Evolutionary conservation across 2,113 vertebrate genomes (phyloP).

Genomic region (Ptilonorhynchus violaceus): DNA sequence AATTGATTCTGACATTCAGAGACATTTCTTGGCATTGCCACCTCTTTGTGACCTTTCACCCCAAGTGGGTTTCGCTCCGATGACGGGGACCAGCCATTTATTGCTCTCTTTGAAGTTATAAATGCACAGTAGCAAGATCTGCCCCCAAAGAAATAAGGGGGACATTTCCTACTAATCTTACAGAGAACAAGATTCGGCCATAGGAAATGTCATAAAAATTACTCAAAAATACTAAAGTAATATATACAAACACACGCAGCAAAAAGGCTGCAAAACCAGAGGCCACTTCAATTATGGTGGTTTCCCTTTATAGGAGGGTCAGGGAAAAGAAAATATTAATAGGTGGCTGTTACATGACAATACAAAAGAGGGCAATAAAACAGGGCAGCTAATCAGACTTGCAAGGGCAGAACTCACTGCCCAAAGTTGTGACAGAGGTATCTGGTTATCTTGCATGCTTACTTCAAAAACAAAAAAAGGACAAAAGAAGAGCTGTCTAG

Average conservation of each 20-base stretch:
- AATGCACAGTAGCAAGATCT: background rate
- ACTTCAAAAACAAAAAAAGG: background rate
- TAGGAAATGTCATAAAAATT: background rate
- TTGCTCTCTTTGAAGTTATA: background rate
- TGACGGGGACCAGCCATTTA: background rate
- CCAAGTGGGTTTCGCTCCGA: background rate
- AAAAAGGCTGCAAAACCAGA: background rate
- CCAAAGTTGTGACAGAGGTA: background rate
- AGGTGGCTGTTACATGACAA: background rate
- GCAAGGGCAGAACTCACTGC: background rate
- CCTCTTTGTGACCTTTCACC: conserved; percentile 2
- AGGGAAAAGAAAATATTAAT: background rate
- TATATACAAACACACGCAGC: background rate
- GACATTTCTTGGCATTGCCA: background rate
- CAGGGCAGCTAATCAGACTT: background rate
- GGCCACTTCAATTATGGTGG: background rate
- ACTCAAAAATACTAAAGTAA: background rate
- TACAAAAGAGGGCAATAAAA: background rate
- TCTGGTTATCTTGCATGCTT: background rate
- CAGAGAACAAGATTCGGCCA: background rate
- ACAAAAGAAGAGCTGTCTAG: background rate
- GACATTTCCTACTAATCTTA: background rate
- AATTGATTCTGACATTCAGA: conserved; percentile 32
- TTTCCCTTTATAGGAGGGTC: background rate
- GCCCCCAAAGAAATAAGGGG: background rate